Evolutionary conservation across 2,797 vertebrate species (phyloP).

Genomic region (Hemibagrus guttatus): DNA sequence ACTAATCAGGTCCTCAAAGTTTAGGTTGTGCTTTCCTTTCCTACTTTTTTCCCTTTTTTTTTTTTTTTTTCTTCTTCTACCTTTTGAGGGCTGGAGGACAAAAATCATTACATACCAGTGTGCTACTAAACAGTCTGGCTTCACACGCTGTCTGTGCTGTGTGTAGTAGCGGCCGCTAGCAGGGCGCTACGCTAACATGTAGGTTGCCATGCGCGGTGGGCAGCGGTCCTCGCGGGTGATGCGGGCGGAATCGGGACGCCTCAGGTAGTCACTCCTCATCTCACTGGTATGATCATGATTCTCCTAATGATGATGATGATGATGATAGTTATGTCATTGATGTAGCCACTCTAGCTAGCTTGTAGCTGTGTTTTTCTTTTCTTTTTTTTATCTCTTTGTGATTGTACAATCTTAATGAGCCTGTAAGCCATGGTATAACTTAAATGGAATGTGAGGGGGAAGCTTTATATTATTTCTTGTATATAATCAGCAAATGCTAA

Average conservation of each 20-base stretch:
- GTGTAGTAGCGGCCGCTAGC: conserved; percentile 62
- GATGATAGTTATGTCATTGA: conserved; percentile 50
- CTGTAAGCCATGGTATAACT: conserved; percentile 62
- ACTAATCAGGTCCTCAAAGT: conserved; percentile 71
- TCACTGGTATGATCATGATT: conserved; percentile 76
- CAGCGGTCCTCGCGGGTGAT: conserved; percentile 61
- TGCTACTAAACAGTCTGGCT: conserved; percentile 64
- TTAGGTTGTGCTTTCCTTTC: conserved; percentile 81
- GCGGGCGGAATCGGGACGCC: conserved; percentile 67
- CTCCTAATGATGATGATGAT: conserved; percentile 65
- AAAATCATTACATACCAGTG: conserved; percentile 60
- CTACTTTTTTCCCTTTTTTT: conserved; percentile 41
- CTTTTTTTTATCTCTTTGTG: conserved; percentile 59
- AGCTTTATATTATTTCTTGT: conserved; percentile 51
- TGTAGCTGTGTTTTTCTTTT: conserved; percentile 52
- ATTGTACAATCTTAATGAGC: conserved; percentile 61
- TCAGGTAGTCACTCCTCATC: conserved; percentile 81
- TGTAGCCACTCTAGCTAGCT: conserved; percentile 66
- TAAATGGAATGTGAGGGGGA: conserved; percentile 51
- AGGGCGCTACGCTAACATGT: conserved; percentile 68
- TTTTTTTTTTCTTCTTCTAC: conserved; percentile 61
- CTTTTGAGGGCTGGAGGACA: conserved; percentile 59
- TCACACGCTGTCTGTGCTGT: conserved; percentile 62
- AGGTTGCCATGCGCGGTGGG: conserved; percentile 67
- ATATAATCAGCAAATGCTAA: conserved; percentile 79